Base-by-base conservation (phyloP, 2,888 invertebrate genomes). In the Hyposoter didymator region DNA sequence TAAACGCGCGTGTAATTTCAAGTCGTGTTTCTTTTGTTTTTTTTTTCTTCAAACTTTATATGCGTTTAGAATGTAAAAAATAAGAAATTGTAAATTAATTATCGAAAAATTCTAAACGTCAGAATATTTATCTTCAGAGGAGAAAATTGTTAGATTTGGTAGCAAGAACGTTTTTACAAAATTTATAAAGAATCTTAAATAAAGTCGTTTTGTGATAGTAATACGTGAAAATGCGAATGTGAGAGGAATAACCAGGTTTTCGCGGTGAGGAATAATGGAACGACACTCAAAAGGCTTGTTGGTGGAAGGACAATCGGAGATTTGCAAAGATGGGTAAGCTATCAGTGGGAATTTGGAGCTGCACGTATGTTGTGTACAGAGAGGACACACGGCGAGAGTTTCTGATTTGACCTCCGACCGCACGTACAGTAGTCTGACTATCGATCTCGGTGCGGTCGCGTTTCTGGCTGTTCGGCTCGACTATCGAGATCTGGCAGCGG, bases 381-480 rank as follows among this genome's bases (percentile, higher is more conserved):
- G 43, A 45, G 52, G 19, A 67, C 35, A 45, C 35, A 45, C 19
- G 47, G 39, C 32, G 45, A 32, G 45, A 62, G 78, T 75, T 22
- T 69, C 74, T 47, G 78, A 82, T 76, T 79, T 79, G 82, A 85
- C 79, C 79, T 79, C 79, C 72, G 79, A 82, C 82, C 82, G 79
- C 85, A 62, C 47, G 78, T 82, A 85, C 79, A 85, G 80, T 74
- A n/a, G 74, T 70, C 78, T 70, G 84, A 78, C 75, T 79, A 85
- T 82, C 82, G 85, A 85, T 85, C 82, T 83, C 76, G 72, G 79
- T 85, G 79, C 79, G 82, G 82, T 79, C 67, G 78, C 75, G 75
- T 82, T 70, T 84, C 70, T 66, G 79, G 72, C 79, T 59, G 72
- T 75, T 66, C 72, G 47, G 67, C 74, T 82, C 72, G 45, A 75